A percentile compares a stretch with the other conserved stretches of the same genome.
These are phyloP conservation scores for Channa maculata DNA, from an alignment of 2,113 vertebrate species.

Conservation along the genomic window DNA sequence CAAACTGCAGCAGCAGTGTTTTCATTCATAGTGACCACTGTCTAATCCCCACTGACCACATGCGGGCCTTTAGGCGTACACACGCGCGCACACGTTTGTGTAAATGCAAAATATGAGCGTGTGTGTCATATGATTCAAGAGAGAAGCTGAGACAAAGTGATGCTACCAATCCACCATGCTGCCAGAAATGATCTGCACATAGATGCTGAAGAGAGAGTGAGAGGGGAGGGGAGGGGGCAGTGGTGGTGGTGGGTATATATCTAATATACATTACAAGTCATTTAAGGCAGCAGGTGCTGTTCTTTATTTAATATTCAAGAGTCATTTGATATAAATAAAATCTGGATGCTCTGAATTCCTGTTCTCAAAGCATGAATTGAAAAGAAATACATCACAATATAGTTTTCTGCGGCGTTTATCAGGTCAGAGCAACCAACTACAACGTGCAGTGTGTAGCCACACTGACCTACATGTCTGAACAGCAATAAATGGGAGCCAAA, in stretches of 20 bases:
- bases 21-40: constrained; percentile 46
- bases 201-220: constrained; percentile 52
- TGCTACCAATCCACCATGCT: constrained; percentile 65
- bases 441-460: constrained; percentile 69
- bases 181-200: constrained; percentile 66
- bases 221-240: neutral
- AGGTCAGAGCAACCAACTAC: constrained; percentile 70
- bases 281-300: neutral
- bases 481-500: constrained; percentile 85
- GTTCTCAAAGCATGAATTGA: neutral
- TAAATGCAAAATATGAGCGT: constrained; percentile 12
- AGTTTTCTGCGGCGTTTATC: constrained; percentile 36
- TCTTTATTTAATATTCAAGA: neutral
- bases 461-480: constrained; percentile 84
- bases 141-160: constrained; percentile 66
- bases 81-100: neutral
- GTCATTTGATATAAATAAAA: constrained; percentile 6
- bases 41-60: constrained; percentile 21
- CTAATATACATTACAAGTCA: constrained; percentile 18
- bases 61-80: neutral
- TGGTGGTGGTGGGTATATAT: neutral
- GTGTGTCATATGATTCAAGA: constrained; percentile 48
- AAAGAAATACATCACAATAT: constrained; percentile 32
- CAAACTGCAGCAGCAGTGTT: constrained; percentile 22
- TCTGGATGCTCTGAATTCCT: neutral